phyloP scores from a whole-genome alignment of 2,888 invertebrate genomes.

The Nesidiocoris tenuis region DNA sequence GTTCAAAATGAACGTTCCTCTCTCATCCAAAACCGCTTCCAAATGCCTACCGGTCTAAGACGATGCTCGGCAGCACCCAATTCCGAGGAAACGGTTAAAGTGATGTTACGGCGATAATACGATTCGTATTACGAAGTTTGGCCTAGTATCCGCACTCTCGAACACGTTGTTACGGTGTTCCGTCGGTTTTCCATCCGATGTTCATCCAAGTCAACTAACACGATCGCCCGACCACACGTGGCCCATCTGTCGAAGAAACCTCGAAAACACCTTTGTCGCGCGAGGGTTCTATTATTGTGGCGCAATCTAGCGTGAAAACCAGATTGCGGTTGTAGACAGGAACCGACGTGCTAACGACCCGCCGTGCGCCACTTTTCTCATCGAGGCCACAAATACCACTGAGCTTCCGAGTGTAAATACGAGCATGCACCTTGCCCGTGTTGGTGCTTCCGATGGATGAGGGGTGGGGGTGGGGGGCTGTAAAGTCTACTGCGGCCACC shows the following conservation, averaged over 20 bases:
- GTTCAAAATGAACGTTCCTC: too few species aligned
- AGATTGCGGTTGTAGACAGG: slow-evolving; percentile 1
- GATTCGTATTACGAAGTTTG: too few species aligned
- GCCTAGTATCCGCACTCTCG: too few species aligned
- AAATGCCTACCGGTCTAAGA: too few species aligned
- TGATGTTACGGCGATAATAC: too few species aligned
- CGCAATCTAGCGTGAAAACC: slow-evolving; percentile 5
- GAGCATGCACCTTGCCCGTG: too few species aligned
- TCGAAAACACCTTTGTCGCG: neutral
- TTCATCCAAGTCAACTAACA: too few species aligned
- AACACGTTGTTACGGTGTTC: too few species aligned
- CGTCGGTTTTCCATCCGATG: neutral
- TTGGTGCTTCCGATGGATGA: neutral
- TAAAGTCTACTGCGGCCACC: slow-evolving; percentile 6
- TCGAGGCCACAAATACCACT: neutral
- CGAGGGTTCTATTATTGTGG: neutral
- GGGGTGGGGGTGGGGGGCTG: slow-evolving; percentile 1
- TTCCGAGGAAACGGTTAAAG: too few species aligned
- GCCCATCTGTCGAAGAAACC: neutral
- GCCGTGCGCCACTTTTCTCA: neutral
- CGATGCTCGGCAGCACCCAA: too few species aligned
- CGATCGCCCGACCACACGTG: neutral
- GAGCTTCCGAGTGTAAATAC: too few species aligned
- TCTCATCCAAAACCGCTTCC: too few species aligned
- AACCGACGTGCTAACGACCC: slow-evolving; percentile 19